Conservation (phyloP, 2,113 vertebrate genomes). For the Candoia aspera region DNA sequence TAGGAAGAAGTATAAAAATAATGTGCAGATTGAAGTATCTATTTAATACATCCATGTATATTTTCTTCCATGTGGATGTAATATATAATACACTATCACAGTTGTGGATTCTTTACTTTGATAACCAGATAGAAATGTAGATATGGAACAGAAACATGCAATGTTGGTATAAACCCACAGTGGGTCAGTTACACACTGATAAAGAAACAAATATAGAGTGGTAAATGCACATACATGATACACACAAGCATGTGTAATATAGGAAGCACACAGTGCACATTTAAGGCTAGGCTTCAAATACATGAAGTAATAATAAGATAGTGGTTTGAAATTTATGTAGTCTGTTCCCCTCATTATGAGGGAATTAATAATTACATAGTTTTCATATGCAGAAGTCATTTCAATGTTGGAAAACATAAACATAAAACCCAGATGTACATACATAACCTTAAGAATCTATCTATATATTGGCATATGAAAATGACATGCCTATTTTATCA, state of each 20-base stretch:
- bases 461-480: background rate
- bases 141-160: background rate
- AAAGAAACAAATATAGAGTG: background rate
- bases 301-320: slow-evolving; percentile 1
- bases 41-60: background rate
- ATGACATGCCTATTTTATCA: background rate
- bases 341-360: background rate
- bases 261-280: background rate
- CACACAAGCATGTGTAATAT: background rate
- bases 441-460: background rate
- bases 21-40: background rate
- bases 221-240: background rate
- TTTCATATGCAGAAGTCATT: background rate
- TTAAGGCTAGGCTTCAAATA: background rate
- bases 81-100: background rate
- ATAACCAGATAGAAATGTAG: background rate
- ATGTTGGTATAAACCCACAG: background rate
- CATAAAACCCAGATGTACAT: background rate
- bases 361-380: background rate
- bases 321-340: background rate
- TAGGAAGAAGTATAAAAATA: background rate
- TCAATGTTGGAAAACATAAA: background rate
- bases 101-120: background rate
- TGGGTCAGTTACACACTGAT: background rate
- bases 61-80: background rate